Evolutionary conservation across 1,140 invertebrate species (phyloP), one percentile per base, ranked within the genome.

Genomic region (Aethina tumida): DNA sequence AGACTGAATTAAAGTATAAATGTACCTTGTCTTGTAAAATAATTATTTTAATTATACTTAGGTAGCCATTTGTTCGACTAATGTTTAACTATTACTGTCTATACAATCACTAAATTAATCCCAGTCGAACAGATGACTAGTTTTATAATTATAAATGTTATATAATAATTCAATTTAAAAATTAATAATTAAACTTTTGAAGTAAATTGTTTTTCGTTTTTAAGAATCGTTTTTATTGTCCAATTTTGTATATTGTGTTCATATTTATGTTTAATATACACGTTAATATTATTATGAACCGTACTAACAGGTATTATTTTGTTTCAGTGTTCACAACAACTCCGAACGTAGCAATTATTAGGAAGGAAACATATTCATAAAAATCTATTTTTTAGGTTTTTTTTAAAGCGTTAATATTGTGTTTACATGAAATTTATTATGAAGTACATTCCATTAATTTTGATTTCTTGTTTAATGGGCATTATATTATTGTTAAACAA

Each of bases 251-350:
- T 35, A 16, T 27, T 35, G 17, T 13, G 29, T 28, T 19, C 22
- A 22, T 8, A 39, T 36, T 21, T 37, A n/a, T n/a, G n/a, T n/a
- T n/a, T n/a, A n/a, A n/a, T n/a, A n/a, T n/a, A n/a, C n/a, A n/a
- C n/a, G n/a, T n/a, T n/a, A n/a, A n/a, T n/a, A n/a, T n/a, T n/a
- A n/a, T n/a, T n/a, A n/a, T n/a, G n/a, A n/a, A n/a, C n/a, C n/a
- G n/a, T n/a, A n/a, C n/a, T n/a, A n/a, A n/a, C n/a, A n/a, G n/a
- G n/a, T n/a, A n/a, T 41, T 34, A 48, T 49, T 50, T 45, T 47
- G 43, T 61, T 61, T 17, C 51, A 61, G 59, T 50, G 59, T 61
- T 40, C 59, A 61, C 35, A 56, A 61, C 32, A 61, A 61, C 37
- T 22, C 58, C n/a, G 57, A 58, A 8, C 53, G 50, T 8, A 43